A percentile compares a stretch with the other conserved stretches of the same genome.
These are phyloP conservation scores for Fratercula arctica DNA, from an alignment of 2,797 vertebrate species.

Conservation along the genomic window DNA sequence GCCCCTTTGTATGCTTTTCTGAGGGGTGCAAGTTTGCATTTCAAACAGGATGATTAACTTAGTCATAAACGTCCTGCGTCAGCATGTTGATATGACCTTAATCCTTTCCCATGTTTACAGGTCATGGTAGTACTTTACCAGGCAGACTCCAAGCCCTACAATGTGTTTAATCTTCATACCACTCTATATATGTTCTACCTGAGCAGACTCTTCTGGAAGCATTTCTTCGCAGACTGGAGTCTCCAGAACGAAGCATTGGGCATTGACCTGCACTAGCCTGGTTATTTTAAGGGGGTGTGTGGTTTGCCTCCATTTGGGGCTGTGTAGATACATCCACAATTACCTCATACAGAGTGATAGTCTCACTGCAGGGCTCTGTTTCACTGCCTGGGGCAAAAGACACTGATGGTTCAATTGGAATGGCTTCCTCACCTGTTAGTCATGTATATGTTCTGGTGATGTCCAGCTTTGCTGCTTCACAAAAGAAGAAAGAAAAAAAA, in stretches of 20 bases:
- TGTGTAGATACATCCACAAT: neutral
- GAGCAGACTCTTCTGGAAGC: neutral
- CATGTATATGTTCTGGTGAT: neutral
- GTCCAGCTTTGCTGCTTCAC: neutral
- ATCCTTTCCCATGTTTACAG: slow-evolving; percentile 21
- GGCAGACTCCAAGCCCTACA: neutral
- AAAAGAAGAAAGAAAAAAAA: neutral
- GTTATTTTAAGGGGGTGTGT: neutral
- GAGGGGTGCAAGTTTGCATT: neutral
- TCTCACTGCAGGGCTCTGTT: neutral
- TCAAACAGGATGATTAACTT: neutral
- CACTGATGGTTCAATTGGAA: neutral
- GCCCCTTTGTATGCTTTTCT: neutral
- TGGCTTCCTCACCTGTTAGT: neutral
- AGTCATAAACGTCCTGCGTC: neutral
- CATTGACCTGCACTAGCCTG: neutral
- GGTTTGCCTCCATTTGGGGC: neutral
- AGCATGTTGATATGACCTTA: neutral
- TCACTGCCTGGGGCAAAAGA: neutral
- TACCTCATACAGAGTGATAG: neutral
- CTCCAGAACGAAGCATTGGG: neutral
- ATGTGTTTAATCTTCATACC: neutral
- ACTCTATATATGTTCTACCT: neutral
- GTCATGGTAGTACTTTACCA: neutral
- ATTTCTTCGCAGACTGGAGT: neutral